Percentiles rank a stretch among this genome's conserved stretches.
Conservation (phyloP, 2,113 vertebrate species). For the Trogon melanurus region DNA sequence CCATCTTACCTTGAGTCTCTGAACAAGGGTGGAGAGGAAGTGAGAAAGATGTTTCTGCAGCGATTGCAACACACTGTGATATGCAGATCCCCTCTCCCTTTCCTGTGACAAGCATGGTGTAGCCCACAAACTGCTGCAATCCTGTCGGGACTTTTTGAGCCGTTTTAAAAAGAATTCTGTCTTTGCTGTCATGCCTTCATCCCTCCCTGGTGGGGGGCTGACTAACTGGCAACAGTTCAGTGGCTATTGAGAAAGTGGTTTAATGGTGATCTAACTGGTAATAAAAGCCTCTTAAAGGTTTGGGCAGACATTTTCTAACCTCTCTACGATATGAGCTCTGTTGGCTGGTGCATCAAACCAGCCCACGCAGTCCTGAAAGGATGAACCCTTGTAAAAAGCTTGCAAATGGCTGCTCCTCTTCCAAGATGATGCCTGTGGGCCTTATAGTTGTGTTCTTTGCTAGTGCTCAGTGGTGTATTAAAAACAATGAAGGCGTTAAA, state of each 20-base stretch:
- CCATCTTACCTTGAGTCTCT: conserved; percentile 11
- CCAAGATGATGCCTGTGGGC: neutral
- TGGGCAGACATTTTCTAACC: neutral
- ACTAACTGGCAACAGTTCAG: conserved; percentile 29
- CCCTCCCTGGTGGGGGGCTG: neutral
- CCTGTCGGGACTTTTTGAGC: neutral
- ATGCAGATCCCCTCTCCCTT: conserved; percentile 19
- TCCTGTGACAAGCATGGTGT: conserved; percentile 44
- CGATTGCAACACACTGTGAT: neutral
- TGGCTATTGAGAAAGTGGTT: conserved; percentile 40
- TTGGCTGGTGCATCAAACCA: neutral
- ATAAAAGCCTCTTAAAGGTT: conserved; percentile 5
- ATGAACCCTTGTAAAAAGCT: neutral
- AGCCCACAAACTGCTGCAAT: conserved; percentile 58
- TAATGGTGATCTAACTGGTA: neutral
- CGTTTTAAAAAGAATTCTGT: neutral
- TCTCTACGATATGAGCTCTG: neutral
- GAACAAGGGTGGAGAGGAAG: conserved; percentile 26
- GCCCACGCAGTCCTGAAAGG: neutral
- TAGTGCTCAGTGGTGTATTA: neutral
- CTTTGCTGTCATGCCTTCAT: conserved; percentile 11
- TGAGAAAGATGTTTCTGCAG: neutral
- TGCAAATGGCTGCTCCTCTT: neutral
- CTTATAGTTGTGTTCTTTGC: neutral
- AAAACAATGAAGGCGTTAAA: neutral